phyloP scores from a whole-genome alignment of 2,797 vertebrate species.

The Aselliscus stoliczkanus region DNA sequence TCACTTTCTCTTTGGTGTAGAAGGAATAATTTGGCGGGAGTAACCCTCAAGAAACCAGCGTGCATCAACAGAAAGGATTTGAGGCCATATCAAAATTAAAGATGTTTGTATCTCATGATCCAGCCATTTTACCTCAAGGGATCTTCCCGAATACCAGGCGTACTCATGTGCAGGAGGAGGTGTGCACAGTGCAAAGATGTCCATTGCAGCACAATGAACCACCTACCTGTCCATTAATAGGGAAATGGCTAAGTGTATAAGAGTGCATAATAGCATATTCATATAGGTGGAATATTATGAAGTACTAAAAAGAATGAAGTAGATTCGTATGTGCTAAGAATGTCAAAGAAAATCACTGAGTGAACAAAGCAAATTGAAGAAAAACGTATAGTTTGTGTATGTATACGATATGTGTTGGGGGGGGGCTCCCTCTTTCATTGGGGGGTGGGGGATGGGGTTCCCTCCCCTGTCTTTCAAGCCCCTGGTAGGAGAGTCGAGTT shows the following conservation, averaged over 20 bases:
- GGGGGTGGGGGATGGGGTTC: not conserved
- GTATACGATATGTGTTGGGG: not conserved
- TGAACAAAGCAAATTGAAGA: not conserved
- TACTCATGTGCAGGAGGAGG: not conserved
- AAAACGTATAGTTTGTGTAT: not conserved
- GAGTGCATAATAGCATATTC: too few species aligned
- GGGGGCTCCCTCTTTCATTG: not conserved
- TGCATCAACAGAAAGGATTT: not conserved
- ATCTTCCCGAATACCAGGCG: not conserved
- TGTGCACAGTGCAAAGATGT: not conserved
- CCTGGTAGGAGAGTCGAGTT: not conserved
- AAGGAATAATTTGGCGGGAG: slow-evolving; percentile 2
- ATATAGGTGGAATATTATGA: not conserved
- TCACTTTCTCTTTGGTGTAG: not conserved
- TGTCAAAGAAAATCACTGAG: not conserved
- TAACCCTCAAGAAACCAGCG: not conserved
- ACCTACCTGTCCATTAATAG: not conserved
- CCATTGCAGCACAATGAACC: not conserved
- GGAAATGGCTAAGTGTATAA: not conserved
- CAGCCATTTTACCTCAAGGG: not conserved
- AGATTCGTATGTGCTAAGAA: not conserved
- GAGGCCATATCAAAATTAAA: not conserved
- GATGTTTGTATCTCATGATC: not conserved
- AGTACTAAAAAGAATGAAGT: not conserved
- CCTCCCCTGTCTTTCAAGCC: not conserved